A percentile compares a stretch with the other conserved stretches of the same genome.
These are phyloP conservation scores for Tipula lateralis DNA, from an alignment of 2,888 invertebrate genomes.

Conservation along the genomic window DNA sequence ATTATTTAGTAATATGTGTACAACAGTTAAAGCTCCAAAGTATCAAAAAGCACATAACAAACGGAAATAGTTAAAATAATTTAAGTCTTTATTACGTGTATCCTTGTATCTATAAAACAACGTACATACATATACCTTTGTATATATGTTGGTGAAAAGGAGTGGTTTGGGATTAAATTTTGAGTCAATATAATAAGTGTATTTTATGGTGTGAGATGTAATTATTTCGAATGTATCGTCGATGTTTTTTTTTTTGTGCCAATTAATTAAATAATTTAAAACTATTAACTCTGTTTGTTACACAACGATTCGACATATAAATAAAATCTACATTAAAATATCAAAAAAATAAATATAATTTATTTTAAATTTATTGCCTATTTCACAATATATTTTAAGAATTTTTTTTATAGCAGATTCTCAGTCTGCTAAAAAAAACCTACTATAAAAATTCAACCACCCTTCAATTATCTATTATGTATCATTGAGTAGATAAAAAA, in stretches of 20 bases:
- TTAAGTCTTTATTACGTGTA: neutral
- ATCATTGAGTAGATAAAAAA: neutral
- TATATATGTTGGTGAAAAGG: neutral
- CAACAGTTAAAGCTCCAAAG: neutral
- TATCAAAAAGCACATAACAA: neutral
- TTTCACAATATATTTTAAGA: neutral
- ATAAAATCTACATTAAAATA: neutral
- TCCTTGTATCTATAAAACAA: neutral
- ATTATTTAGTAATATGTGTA: neutral
- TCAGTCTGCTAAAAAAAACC: neutral
- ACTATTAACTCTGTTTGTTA: neutral
- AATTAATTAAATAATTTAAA: slow-evolving; percentile 24
- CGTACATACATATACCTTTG: neutral
- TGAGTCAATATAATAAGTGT: neutral
- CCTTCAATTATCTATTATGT: slow-evolving; percentile 19
- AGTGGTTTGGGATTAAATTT: neutral
- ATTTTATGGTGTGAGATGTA: slow-evolving; percentile 24
- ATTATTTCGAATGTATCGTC: slow-evolving; percentile 8
- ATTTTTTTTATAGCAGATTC: neutral
- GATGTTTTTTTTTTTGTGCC: neutral
- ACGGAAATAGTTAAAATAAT: neutral
- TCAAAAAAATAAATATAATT: neutral
- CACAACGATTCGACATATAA: neutral
- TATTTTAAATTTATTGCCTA: slow-evolving; percentile 28
- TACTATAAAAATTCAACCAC: slow-evolving; percentile 16